Evolutionary conservation across 1,140 invertebrate genomes (phyloP).

Genomic region (Drosophila mojavensis): DNA sequence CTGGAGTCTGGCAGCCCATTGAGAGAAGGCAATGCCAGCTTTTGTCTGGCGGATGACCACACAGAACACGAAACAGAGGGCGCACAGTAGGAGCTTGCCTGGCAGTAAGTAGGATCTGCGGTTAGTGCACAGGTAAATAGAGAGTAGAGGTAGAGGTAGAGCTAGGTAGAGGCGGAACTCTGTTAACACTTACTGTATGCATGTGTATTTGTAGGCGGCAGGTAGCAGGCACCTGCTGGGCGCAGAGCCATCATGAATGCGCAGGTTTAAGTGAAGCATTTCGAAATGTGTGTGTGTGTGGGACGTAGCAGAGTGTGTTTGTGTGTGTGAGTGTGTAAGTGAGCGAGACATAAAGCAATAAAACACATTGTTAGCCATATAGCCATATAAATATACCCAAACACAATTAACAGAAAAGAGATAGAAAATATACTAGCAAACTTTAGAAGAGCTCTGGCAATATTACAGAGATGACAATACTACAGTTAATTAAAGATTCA

Average conservation of each 20-base stretch:
- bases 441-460: background rate
- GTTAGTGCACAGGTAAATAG: conserved; percentile 11
- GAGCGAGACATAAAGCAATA: conserved; percentile 69
- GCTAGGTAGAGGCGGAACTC: background rate
- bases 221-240: conserved; percentile 85
- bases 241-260: conserved; percentile 63
- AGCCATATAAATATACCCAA: conserved; percentile 16
- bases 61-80: conserved; percentile 48
- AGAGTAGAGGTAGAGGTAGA: background rate
- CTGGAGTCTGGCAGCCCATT: conserved; percentile 61
- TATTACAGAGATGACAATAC: no score
- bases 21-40: conserved; percentile 44
- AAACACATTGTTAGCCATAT: conserved; percentile 74
- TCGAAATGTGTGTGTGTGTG: conserved; percentile 11
- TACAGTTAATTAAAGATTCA: no score
- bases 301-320: conserved; percentile 4
- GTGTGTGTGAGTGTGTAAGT: conserved; percentile 22
- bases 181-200: conserved; percentile 88
- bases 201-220: conserved; percentile 88
- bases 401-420: background rate
- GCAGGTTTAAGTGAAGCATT: conserved; percentile 68
- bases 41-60: conserved; percentile 69
- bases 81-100: conserved; percentile 28
- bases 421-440: conserved; percentile 30
- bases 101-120: background rate